Conservation (phyloP, 2,888 invertebrate genomes). For the Frankliniella intonsa region DNA sequence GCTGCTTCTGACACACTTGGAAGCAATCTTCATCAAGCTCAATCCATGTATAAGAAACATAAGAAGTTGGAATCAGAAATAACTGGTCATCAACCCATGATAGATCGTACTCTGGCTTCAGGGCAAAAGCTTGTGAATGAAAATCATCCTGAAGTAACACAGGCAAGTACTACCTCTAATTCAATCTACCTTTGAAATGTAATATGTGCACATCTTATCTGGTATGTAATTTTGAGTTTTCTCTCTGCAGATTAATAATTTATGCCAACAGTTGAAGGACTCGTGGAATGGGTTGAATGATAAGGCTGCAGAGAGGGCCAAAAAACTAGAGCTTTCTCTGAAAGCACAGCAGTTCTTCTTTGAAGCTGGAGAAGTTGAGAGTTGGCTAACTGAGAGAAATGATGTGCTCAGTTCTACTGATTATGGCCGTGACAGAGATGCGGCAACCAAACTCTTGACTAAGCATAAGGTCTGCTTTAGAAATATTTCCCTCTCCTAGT, state of each 20-base stretch:
- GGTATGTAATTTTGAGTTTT: slow-evolving; percentile 18
- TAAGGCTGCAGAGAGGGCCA: slow-evolving; percentile 66
- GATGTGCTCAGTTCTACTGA: slow-evolving; percentile 77
- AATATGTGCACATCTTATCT: slow-evolving; percentile 31
- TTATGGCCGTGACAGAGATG: slow-evolving; percentile 82
- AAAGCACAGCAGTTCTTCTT: slow-evolving; percentile 89
- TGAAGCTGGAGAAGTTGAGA: slow-evolving; percentile 86
- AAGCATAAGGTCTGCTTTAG: slow-evolving; percentile 75
- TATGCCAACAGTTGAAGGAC: slow-evolving; percentile 65
- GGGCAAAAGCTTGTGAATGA: slow-evolving; percentile 70
- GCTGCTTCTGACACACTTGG: slow-evolving; percentile 73
- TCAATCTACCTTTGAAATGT: slow-evolving; percentile 31
- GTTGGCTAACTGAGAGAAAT: slow-evolving; percentile 85
- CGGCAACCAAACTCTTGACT: slow-evolving; percentile 87
- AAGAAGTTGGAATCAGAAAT: slow-evolving; percentile 89
- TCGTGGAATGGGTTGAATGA: slow-evolving; percentile 71
- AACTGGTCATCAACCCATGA: slow-evolving; percentile 75
- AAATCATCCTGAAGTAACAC: slow-evolving; percentile 72
- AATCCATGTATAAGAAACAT: slow-evolving; percentile 88
- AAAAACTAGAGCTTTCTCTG: slow-evolving; percentile 76
- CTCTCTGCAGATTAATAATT: slow-evolving; percentile 59
- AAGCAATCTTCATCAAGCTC: slow-evolving; percentile 85
- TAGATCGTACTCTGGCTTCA: slow-evolving; percentile 75
- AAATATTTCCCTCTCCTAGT: slow-evolving; percentile 22
- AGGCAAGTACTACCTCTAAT: slow-evolving; percentile 50